These are phyloP conservation scores for Chaetophractus vellerosus DNA, from an alignment of 2,797 vertebrate species.

Conservation along the genomic window DNA sequence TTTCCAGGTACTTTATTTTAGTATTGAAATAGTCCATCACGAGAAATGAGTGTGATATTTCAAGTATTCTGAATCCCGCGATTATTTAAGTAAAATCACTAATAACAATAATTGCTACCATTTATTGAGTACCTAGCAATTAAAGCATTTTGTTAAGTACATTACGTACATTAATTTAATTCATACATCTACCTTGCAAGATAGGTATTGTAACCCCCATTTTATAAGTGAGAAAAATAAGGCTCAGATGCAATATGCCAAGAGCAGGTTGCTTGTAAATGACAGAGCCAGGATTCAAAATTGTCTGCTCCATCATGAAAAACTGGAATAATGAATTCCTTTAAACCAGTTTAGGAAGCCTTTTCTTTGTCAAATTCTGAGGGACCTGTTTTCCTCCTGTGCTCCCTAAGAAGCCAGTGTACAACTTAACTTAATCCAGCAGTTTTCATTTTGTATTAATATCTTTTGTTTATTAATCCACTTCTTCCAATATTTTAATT, in stretches of 20 bases:
- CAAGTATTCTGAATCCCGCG: neutral
- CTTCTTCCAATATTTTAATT: constrained; percentile 10
- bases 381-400: neutral
- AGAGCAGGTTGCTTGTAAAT: neutral
- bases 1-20: neutral
- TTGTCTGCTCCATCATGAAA: neutral
- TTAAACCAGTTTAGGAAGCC: constrained; percentile 27
- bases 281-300: neutral
- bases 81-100: constrained; percentile 49
- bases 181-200: neutral
- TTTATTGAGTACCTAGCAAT: neutral
- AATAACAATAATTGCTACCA: constrained; percentile 10
- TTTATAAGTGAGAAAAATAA: neutral
- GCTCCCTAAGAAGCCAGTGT: neutral
- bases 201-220: neutral
- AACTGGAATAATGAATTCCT: neutral
- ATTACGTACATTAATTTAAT: neutral
- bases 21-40: neutral
- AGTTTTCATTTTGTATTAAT: neutral
- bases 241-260: neutral
- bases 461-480: neutral
- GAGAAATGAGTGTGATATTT: neutral
- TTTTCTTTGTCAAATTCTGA: neutral
- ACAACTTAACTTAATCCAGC: neutral
- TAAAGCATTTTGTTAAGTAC: neutral